These are phyloP conservation scores for Blastomussa wellsi DNA, from an alignment of 92 coral and sea anemone genomes.

Conservation along the genomic window DNA sequence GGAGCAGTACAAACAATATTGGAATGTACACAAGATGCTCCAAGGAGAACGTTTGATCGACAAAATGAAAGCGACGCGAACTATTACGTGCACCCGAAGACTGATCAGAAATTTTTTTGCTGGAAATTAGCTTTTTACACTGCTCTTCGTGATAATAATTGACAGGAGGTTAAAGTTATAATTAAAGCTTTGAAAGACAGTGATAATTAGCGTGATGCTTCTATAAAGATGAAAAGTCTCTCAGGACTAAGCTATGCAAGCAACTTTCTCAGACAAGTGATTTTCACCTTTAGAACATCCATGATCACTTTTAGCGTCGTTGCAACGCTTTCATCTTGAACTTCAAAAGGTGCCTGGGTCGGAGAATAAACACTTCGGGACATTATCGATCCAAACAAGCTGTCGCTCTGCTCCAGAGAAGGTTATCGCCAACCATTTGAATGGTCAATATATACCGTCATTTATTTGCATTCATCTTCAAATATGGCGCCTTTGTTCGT, in stretches of 20 bases:
- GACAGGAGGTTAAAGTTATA: constrained; percentile 9
- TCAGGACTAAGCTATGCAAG: neutral
- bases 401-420: constrained; percentile 23
- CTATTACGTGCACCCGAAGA: neutral
- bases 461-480: constrained; percentile 77
- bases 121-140: neutral
- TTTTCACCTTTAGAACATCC: constrained; percentile 86
- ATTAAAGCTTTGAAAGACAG: constrained; percentile 22
- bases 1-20: constrained; percentile 56
- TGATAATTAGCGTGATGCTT: constrained; percentile 26
- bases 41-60: constrained; percentile 36
- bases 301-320: constrained; percentile 82
- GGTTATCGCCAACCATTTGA: constrained; percentile 47
- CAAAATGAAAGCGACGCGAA: constrained; percentile 8
- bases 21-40: constrained; percentile 69
- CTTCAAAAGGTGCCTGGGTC: constrained; percentile 37
- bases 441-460: constrained; percentile 18
- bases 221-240: neutral
- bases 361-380: constrained; percentile 47
- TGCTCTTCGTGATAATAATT: constrained; percentile 8
- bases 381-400: constrained; percentile 50
- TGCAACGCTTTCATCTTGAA: constrained; percentile 75
- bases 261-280: neutral
- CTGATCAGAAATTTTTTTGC: neutral
- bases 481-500: constrained; percentile 86